A percentile compares a stretch with the other conserved stretches of the same genome.
These are phyloP conservation scores for Tauraco hartlaubi DNA, from an alignment of 2,797 vertebrate genomes.

Conservation along the genomic window DNA sequence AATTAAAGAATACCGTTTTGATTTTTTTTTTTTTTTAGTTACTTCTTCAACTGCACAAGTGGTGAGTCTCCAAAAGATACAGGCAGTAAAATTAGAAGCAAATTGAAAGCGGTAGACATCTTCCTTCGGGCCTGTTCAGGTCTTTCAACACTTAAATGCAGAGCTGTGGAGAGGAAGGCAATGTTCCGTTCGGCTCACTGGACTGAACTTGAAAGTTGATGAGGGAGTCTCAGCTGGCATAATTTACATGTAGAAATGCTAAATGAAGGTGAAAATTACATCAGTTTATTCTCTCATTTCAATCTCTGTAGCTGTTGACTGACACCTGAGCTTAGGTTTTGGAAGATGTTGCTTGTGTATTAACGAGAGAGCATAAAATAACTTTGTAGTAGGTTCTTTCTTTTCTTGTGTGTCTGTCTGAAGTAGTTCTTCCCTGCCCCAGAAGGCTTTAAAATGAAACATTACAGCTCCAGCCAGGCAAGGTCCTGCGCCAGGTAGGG, in stretches of 20 bases:
- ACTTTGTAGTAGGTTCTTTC: background rate
- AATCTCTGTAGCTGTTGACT: background rate
- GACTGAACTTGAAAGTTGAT: background rate
- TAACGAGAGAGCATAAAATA: background rate
- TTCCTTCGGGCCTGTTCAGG: background rate
- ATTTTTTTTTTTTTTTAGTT: background rate
- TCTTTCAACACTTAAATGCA: background rate
- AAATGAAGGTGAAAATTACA: background rate
- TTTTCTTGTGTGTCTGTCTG: background rate
- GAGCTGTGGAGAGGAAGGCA: background rate
- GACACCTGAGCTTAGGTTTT: background rate
- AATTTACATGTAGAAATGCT: background rate
- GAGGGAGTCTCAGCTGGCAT: background rate
- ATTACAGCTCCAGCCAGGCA: background rate
- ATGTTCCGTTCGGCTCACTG: background rate
- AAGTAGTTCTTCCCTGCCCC: background rate
- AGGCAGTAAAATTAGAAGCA: background rate
- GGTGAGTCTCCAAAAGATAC: background rate
- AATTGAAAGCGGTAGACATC: background rate
- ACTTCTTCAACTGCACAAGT: background rate
- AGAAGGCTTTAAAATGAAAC: background rate
- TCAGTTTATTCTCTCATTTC: background rate
- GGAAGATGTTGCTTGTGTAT: background rate
- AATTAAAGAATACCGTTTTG: background rate
- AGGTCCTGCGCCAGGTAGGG: background rate